Evolutionary conservation across 2,113 vertebrate species (phyloP).

Genomic region (Cryptoleucopteryx plumbea): DNA sequence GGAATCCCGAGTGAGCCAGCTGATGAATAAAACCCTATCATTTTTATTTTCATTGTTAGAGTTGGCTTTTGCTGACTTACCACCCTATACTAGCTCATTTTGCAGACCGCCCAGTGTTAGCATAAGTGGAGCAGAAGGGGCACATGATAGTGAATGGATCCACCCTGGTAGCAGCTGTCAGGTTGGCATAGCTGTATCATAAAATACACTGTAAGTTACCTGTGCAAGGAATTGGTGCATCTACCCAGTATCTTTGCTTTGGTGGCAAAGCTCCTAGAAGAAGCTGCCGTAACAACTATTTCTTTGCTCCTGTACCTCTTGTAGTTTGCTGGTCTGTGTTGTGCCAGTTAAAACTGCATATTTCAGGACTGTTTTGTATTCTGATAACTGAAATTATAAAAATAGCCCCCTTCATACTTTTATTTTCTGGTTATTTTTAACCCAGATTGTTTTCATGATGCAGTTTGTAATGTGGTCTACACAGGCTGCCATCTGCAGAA

Average conservation of each 20-base stretch:
- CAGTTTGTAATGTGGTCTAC: not conserved
- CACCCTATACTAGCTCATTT: accelerated
- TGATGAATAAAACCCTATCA: not conserved
- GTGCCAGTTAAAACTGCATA: not conserved
- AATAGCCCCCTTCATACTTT: not conserved
- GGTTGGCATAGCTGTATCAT: not conserved
- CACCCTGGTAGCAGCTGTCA: not conserved
- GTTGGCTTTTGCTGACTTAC: not conserved
- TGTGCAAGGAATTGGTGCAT: not conserved
- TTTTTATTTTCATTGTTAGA: not conserved
- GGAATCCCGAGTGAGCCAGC: not conserved
- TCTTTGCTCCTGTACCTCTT: not conserved
- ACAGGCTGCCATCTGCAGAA: not conserved
- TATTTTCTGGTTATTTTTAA: not conserved
- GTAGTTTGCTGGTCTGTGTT: not conserved
- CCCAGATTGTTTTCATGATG: not conserved
- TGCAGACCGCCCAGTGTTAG: not conserved
- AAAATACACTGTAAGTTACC: not conserved
- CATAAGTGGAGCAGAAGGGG: not conserved
- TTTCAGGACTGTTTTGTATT: not conserved
- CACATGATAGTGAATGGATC: not conserved
- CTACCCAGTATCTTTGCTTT: not conserved
- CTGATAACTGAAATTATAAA: not conserved
- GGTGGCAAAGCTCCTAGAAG: not conserved
- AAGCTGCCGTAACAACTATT: not conserved